Conservation (phyloP, 2,113 vertebrate genomes). For the Junco hyemalis region DNA sequence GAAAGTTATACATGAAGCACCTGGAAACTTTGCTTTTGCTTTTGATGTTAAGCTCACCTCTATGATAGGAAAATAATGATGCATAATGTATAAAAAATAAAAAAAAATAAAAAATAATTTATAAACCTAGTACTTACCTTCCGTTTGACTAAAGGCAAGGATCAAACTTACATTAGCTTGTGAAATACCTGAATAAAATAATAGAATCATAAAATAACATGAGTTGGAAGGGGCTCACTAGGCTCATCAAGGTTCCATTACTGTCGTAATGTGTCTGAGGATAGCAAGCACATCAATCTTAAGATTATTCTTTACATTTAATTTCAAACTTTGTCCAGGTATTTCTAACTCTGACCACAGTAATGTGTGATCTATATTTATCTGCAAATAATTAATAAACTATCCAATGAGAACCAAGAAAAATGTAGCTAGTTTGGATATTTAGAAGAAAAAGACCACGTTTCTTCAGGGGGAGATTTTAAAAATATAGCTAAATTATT, state of each 20-base stretch:
- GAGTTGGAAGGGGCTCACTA: background rate
- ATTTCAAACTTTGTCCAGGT: background rate
- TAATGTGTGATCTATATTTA: background rate
- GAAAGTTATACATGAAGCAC: background rate
- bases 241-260: background rate
- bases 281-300: background rate
- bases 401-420: background rate
- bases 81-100: background rate
- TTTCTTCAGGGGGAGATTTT: accelerated
- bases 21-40: background rate
- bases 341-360: background rate
- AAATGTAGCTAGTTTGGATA: background rate
- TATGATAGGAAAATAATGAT: background rate
- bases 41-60: background rate
- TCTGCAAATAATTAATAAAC: background rate
- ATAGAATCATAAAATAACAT: background rate
- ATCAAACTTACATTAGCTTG: background rate
- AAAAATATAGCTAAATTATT: background rate
- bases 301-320: background rate
- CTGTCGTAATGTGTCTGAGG: background rate
- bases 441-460: background rate
- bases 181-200: background rate
- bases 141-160: background rate
- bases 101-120: background rate
- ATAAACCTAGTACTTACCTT: background rate